Base-by-base conservation (phyloP, 1,140 invertebrate genomes). In the Sycobia sp. region DNA sequence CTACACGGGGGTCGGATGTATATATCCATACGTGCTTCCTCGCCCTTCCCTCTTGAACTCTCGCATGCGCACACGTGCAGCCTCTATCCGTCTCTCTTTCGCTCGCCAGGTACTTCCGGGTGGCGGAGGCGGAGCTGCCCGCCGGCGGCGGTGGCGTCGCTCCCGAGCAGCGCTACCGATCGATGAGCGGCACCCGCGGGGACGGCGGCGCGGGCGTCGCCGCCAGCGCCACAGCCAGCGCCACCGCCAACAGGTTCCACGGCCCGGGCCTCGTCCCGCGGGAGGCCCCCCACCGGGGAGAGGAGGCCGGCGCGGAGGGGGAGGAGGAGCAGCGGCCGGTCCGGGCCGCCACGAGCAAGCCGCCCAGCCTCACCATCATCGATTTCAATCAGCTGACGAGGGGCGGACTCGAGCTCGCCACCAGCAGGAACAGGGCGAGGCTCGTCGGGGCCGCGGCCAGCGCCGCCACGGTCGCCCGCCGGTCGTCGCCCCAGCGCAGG, bases 311-410 rank as follows among this genome's bases (percentile, higher is more conserved):
- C n/a, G n/a, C n/a, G 5, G 36, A 39, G 36, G 13, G n/a, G 36
- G 5, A 39, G 5, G 13, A 39, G 36, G 5, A 41, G 63, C 67
- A 68, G 5, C 32, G 32, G 5, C 32, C 32, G 32, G 32, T n/a
- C 18, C 50, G 11, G 43, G 43, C 49, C 58, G 46, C 34, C 14
- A 16, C 23, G 18, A 50, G 20, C 44, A 44, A 64, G 43, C 83
- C 86, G 71, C 87, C 88, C 7, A 85, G 84, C 68, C 82, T 90
- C 56, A 86, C 87, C 20, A 89, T 90, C 67, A 89, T 90, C 69
- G 88, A 90, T 82, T 87, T 90, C 72, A 90, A 90, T 81, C 81
- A 87, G 73, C 83, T 90, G 70, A 87, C 87, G 2, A 78, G 85
- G 47, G 84, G 83, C 36, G 85, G 85, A 58, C 74, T 88, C 29